Evolutionary conservation across 2,797 vertebrate genomes (phyloP), one percentile per base, ranked within the genome.

Genomic region (Sebastes vulpes): DNA sequence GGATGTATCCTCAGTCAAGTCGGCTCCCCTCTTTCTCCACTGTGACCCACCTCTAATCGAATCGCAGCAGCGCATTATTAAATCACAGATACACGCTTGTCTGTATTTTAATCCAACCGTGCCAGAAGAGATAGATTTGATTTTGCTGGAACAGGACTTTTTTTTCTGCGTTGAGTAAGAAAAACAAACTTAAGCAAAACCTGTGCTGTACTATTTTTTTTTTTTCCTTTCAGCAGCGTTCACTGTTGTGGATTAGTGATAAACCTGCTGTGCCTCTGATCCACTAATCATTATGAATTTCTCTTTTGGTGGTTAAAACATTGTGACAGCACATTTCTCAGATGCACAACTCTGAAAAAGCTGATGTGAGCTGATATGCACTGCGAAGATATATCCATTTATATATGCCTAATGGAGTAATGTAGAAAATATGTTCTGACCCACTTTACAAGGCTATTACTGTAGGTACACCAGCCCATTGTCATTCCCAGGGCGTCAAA

Each of bases 31-130:
- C 67, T 65, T 26, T 35, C 74, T 73, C 79, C 63, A 53, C 64
- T 65, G 53, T 73, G 85, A 87, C 72, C 86, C 58, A 35, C 4
- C 23, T 7, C 57, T 80, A 88, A 91, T 90, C 25, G 1, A 82
- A 82, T 77, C 35, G 46, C 61, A 26, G 35, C 28, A 35, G 53
- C 0, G 6, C 46, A 83, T 91, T 85, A 93, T 92, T 87, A 85
- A 89, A 90, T 92, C 84, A 76, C 56, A 65, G 67, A 84, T 77
- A 64, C 67, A 28, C 35, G 25, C 29, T 75, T 54, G 65, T 81
- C 89, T 53, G 83, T 79, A 66, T 87, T 84, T 79, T 54, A 86
- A 89, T 79, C 67, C 70, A 67, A 29, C 26, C 3, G n/a, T 77
- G 25, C 78, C 58, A 32, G 20, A 73, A 54, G 65, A 82, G 12